Base-by-base conservation (phyloP, 1,140 invertebrate genomes). In the Conus ventricosus region DNA sequence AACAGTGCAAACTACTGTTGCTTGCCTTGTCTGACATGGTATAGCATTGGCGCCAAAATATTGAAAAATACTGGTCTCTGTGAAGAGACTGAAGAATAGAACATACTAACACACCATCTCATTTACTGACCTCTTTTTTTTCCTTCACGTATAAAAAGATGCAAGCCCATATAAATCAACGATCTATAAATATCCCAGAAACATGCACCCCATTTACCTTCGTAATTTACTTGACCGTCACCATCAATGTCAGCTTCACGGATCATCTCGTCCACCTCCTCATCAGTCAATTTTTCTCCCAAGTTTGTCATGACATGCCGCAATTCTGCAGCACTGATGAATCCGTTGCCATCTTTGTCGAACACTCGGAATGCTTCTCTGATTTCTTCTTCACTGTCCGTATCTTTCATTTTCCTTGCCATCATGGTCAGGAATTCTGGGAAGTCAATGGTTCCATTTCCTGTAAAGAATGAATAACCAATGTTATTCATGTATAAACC, bases 361-460 rank as follows among this genome's bases (percentile, higher is more conserved):
- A 99, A 99, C 91, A 99, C 98, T 96, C 98, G 97, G 97, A 99
- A 99, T 92, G 98, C 98, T 96, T 99, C 98, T 95, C 98, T 97
- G 88, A 92, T 92, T 95, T 99, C 99, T 95, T 99, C 99, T 96
- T 99, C 99, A 96, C 98, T 99, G 96, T 99, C 99, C 90, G 98
- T 99, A 96, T 99, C 99, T 96, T 99, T 99, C 98, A 99, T 99
- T 97, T 99, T 99, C 95, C 98, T 97, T 60, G 98, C 98, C 98
- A 99, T 99, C 93, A 93, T 93, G 15, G 91, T 93, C 75, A 98
- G 95, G 93, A 97, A 99, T 95, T 99, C 98, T 94, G 98, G 98
- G 96, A 99, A 99, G 96, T 99, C 99, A 96, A 99, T 99, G 94
- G 99, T 99, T 92, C 99, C 99, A 96, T 99, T 99, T 93, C 98